Conservation (phyloP, 2,888 invertebrate species). For the Lissonota sp. region DNA sequence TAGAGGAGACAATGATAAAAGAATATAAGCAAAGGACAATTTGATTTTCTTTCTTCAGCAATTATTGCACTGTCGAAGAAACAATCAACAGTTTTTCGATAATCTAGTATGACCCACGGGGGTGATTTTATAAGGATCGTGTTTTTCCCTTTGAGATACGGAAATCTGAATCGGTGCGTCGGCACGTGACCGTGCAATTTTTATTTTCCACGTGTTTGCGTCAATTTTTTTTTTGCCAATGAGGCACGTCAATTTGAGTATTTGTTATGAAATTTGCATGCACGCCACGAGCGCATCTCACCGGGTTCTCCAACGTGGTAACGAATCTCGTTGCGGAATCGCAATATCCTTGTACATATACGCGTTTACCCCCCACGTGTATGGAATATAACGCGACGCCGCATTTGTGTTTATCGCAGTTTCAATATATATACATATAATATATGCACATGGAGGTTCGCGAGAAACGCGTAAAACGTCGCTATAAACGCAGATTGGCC, state of each 20-base stretch:
- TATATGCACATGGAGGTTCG: constrained; percentile 8
- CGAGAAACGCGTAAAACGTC: constrained; percentile 54
- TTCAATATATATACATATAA: background rate
- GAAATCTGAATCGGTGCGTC: background rate
- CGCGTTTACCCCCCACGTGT: constrained; percentile 29
- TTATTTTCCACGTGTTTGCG: constrained; percentile 6
- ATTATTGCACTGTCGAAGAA: no score
- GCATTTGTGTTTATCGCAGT: constrained; percentile 50
- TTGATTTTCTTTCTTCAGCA: no score
- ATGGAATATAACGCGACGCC: constrained; percentile 43
- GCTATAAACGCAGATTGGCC: constrained; percentile 59
- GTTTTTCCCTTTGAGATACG: no score
- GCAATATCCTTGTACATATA: constrained; percentile 25
- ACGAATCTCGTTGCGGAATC: constrained; percentile 70
- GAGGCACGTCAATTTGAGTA: constrained; percentile 77
- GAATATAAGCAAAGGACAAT: no score
- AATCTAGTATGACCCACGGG: no score
- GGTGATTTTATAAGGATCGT: no score
- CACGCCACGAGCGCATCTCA: constrained; percentile 70
- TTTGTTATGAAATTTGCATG: constrained; percentile 79
- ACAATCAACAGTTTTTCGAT: no score
- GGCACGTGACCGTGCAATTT: background rate
- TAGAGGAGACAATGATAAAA: no score
- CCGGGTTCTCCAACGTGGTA: constrained; percentile 52
- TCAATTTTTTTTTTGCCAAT: constrained; percentile 36